phyloP scores from a whole-genome alignment of 2,113 vertebrate species.

The Ovibos moschatus region DNA sequence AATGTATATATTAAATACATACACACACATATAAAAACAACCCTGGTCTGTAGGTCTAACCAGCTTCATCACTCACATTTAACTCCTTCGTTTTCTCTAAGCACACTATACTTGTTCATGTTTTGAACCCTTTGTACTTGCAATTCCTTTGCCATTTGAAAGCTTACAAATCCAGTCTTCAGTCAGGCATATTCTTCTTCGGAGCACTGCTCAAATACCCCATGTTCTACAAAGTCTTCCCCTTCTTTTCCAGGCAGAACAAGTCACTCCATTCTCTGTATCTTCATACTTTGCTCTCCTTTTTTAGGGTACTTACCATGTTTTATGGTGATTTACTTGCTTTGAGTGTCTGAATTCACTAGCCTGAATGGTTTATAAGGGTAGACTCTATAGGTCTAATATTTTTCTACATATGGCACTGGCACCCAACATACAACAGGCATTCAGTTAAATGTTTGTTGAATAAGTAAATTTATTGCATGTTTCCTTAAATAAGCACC shows the following conservation, averaged over 20 bases:
- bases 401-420: neutral
- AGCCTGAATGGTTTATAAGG: neutral
- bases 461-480: slow-evolving; percentile 52
- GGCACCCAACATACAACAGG: neutral
- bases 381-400: neutral
- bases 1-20: neutral
- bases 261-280: neutral
- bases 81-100: neutral
- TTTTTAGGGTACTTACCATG: neutral
- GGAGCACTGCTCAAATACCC: neutral
- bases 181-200: neutral
- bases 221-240: neutral
- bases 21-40: neutral
- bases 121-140: neutral
- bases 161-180: neutral
- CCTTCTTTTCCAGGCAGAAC: neutral
- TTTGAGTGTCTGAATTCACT: neutral
- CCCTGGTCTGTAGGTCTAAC: neutral
- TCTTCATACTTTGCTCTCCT: neutral
- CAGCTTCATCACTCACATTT: neutral
- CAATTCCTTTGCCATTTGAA: neutral
- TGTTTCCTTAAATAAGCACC: slow-evolving; percentile 36
- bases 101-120: neutral
- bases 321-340: neutral
- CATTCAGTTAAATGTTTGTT: neutral